These are phyloP conservation scores for Chionodraco myersi DNA, from an alignment of 2,113 vertebrate species.

Conservation along the genomic window DNA sequence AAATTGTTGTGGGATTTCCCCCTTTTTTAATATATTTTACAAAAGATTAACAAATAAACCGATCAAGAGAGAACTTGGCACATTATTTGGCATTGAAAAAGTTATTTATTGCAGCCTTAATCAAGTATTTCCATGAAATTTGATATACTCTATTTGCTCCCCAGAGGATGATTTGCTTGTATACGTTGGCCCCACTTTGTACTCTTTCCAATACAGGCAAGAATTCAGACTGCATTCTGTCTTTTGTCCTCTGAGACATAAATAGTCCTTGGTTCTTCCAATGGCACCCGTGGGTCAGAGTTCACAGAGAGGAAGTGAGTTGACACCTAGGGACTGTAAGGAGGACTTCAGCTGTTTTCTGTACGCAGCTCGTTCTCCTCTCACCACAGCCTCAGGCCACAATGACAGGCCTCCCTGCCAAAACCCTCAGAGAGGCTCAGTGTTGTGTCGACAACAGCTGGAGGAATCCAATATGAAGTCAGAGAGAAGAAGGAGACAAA, in stretches of 20 bases:
- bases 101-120: not conserved
- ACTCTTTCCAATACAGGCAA: not conserved
- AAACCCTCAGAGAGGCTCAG: slow-evolving; percentile 40
- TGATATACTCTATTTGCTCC: not conserved
- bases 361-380: slow-evolving; percentile 59
- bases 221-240: not conserved
- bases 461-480: slow-evolving; percentile 23
- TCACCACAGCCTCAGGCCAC: slow-evolving; percentile 73
- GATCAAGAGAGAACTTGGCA: not conserved
- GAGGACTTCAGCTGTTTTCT: slow-evolving; percentile 44
- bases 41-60: not conserved
- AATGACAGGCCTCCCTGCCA: slow-evolving; percentile 75
- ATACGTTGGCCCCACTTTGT: not conserved
- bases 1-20: not conserved
- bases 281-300: slow-evolving; percentile 44
- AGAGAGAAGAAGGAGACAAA: not conserved
- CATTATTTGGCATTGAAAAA: not conserved
- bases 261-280: slow-evolving; percentile 4
- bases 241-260: not conserved
- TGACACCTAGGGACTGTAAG: slow-evolving; percentile 58
- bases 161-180: not conserved
- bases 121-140: not conserved
- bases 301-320: slow-evolving; percentile 56
- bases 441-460: not conserved
- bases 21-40: not conserved